Percentiles rank a stretch among this genome's conserved stretches.
phyloP scores from a whole-genome alignment of 1,140 invertebrate species.

The Vanessa atalanta region DNA sequence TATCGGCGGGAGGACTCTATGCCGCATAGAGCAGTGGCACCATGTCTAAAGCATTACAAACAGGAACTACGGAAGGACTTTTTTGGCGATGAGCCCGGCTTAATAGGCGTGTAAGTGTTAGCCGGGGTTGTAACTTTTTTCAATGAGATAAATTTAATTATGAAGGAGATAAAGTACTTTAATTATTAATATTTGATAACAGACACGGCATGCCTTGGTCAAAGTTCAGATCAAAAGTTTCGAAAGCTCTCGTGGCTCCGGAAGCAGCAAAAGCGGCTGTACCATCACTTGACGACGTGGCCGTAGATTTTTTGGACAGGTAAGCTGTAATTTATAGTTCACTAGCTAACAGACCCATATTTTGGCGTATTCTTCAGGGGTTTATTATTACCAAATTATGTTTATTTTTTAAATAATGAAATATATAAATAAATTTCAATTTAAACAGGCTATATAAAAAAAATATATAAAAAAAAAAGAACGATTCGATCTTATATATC shows the following conservation, averaged over 20 bases:
- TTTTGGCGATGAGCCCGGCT: constrained; percentile 86
- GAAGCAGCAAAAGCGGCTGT: constrained; percentile 88
- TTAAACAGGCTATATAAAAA: too few relatives aligned
- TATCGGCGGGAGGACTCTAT: constrained; percentile 88
- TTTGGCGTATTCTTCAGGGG: too few relatives aligned
- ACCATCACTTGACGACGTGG: constrained; percentile 86
- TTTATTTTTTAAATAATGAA: too few relatives aligned
- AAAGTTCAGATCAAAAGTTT: constrained; percentile 89
- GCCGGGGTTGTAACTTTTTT: neutral
- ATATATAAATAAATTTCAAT: too few relatives aligned
- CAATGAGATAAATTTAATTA: constrained; percentile 11
- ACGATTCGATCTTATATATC: too few relatives aligned
- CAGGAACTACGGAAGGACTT: constrained; percentile 87
- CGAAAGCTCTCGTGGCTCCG: constrained; percentile 90
- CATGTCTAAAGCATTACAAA: constrained; percentile 89
- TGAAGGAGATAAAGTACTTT: neutral
- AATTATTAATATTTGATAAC: constrained; percentile 36
- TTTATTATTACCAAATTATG: too few relatives aligned
- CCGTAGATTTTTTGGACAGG: constrained; percentile 86
- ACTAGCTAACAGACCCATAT: too few relatives aligned
- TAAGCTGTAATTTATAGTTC: constrained; percentile 53
- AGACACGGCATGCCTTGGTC: constrained; percentile 94
- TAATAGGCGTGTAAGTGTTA: constrained; percentile 88
- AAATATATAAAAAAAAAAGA: too few relatives aligned
- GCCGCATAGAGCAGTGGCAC: constrained; percentile 89